Conservation (phyloP, 2,888 invertebrate species). For the Odontothrips loti region DNA sequence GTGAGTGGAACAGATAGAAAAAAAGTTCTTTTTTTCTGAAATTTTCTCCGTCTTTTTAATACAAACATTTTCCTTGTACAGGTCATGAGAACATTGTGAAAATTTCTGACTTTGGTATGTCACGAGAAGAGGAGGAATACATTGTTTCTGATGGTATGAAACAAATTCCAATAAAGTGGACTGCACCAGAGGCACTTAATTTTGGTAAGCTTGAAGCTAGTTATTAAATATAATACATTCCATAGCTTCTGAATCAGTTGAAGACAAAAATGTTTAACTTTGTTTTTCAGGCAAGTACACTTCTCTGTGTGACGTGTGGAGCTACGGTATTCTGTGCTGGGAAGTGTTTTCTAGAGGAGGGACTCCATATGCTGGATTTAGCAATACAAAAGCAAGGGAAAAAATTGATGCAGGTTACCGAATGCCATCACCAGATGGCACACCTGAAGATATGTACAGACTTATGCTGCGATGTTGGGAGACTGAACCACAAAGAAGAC, state of each 20-base stretch:
- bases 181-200: constrained; percentile 93
- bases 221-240: constrained; percentile 27
- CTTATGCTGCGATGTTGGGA: constrained; percentile 93
- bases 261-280: neutral
- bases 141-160: constrained; percentile 97
- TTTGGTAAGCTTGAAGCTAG: constrained; percentile 60
- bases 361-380: constrained; percentile 90
- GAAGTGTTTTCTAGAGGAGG: constrained; percentile 93
- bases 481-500: constrained; percentile 84
- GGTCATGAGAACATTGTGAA: constrained; percentile 83
- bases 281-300: constrained; percentile 77
- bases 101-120: constrained; percentile 98
- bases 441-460: constrained; percentile 82
- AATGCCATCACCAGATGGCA: constrained; percentile 86
- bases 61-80: constrained; percentile 41
- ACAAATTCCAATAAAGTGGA: constrained; percentile 98
- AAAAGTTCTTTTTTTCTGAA: neutral
- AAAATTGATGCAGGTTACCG: constrained; percentile 90
- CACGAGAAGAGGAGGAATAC: constrained; percentile 93
- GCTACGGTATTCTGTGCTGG: constrained; percentile 93
- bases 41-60: constrained; percentile 29
- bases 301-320: constrained; percentile 94
- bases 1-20: constrained; percentile 46
- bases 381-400: constrained; percentile 88
- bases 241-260: neutral